phyloP scores from a whole-genome alignment of 2,113 vertebrate species.

The Crypturellus undulatus region DNA sequence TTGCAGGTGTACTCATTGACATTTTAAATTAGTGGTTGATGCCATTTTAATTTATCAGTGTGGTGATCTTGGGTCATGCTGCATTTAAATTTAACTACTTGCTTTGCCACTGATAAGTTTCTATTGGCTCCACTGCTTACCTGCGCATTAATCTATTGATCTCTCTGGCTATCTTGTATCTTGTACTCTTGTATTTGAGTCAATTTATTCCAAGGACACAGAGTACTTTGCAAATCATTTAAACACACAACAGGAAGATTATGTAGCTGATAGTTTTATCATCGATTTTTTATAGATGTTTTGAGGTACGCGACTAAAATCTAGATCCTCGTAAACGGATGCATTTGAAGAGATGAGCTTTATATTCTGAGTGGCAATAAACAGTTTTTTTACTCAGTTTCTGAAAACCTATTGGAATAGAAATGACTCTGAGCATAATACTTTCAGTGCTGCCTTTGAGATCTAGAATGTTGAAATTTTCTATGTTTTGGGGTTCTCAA shows the following conservation, averaged over 20 bases:
- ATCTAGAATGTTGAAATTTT: not conserved
- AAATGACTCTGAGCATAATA: not conserved
- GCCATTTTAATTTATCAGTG: not conserved
- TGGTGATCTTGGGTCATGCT: not conserved
- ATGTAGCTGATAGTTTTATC: constrained; percentile 37
- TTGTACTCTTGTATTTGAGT: constrained; percentile 34
- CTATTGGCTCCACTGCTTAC: constrained; percentile 2
- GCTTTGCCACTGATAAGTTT: not conserved
- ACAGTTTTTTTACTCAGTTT: not conserved
- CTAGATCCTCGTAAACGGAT: not conserved
- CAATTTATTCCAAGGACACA: constrained; percentile 57
- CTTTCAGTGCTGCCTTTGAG: not conserved
- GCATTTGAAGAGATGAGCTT: not conserved
- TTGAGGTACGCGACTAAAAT: not conserved
- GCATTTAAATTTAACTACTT: not conserved
- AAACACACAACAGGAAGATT: constrained; percentile 39
- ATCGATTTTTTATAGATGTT: constrained; percentile 27
- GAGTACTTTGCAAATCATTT: constrained; percentile 53
- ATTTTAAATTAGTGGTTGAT: not conserved
- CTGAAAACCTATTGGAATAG: not conserved
- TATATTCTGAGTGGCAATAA: not conserved
- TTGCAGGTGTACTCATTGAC: not conserved
- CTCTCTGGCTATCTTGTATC: constrained; percentile 18
- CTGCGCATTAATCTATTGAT: constrained; percentile 37
- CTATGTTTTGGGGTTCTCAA: not conserved